Evolutionary conservation across 2,888 invertebrate species (phyloP), one percentile per base, ranked within the genome.

Genomic region (Pecten maximus): DNA sequence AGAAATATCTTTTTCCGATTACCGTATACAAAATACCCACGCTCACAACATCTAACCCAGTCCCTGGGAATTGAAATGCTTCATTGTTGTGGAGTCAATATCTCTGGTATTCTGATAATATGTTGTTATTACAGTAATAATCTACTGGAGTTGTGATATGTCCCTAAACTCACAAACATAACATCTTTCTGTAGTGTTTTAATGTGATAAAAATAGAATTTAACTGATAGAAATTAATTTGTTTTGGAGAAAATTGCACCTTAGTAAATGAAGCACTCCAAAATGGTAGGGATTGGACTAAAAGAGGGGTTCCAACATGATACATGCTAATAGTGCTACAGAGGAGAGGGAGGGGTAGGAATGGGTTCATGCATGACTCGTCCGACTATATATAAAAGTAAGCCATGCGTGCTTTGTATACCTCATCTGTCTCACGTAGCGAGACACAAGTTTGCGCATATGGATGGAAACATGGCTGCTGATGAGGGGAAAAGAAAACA

Each of bases 371-470:
- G 74, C 74, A 74, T 74, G 74, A 74, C 74, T 74, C 28, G 23
- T 74, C 74, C 74, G 74, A 35, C 35, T 74, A 74, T 74, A 74
- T 10, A 74, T 74, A 74, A 10, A 35, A 35, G 28, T 74, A 74
- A 74, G 74, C 74, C 74, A 74, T 74, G 74, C 74, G 35, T 74
- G 74, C 74, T 28, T 28, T 10, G 35, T 35, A 74, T 74, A 74
- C 74, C 74, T 74, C 35, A 74, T 28, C 28, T 74, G 74, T 10
- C 74, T 74, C 74, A 74, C 74, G 74, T 74, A 74, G 74, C 74
- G 74, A 74, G 74, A 74, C 74, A 74, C 74, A 35, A 74, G 74
- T 74, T 74, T 74, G 74, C 74, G 74, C 74, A 74, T 74, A 74
- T 28, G 28, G 74, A 15, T 74, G 35, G 74, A 28, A 74, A 74